A percentile compares a stretch with the other conserved stretches of the same genome.
Conservation (phyloP, 1,140 invertebrate species). For the Conopomorpha cramerella region DNA sequence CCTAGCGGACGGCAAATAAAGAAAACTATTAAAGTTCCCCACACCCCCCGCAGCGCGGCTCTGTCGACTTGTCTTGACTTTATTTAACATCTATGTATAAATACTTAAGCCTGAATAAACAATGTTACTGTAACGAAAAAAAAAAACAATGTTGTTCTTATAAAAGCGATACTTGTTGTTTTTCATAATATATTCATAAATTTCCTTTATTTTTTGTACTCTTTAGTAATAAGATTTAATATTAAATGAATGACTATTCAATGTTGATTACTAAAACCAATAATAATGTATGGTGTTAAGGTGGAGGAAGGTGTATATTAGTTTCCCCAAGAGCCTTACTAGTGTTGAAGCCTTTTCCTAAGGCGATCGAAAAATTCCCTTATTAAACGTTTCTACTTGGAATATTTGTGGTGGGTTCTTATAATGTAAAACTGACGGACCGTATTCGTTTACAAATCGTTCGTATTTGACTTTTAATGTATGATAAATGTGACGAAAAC, state of each 20-base stretch:
- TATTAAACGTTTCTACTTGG: too few relatives aligned
- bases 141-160: slow-evolving; percentile 55
- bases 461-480: too few relatives aligned
- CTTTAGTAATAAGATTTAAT: slow-evolving; percentile 58
- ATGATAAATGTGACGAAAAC: too few relatives aligned
- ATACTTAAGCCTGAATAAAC: slow-evolving; percentile 40
- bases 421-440: too few relatives aligned
- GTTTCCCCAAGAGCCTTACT: slow-evolving; percentile 52
- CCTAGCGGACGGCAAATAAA: too few relatives aligned
- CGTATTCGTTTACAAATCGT: too few relatives aligned
- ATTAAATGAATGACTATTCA: slow-evolving; percentile 53
- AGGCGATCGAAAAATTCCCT: slow-evolving; percentile 33
- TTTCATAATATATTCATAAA: slow-evolving; percentile 59
- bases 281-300: slow-evolving; percentile 43
- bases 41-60: not conserved
- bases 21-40: too few relatives aligned
- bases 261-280: slow-evolving; percentile 57
- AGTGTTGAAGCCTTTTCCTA: slow-evolving; percentile 50
- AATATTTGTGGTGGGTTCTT: too few relatives aligned
- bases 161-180: slow-evolving; percentile 58
- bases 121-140: slow-evolving; percentile 52
- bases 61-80: slow-evolving; percentile 4
- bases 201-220: slow-evolving; percentile 62
- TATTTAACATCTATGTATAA: slow-evolving; percentile 33
- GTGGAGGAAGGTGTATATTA: slow-evolving; percentile 48